Evolutionary conservation across 2,113 vertebrate genomes (phyloP).

Genomic region (Bagarius yarrelli): DNA sequence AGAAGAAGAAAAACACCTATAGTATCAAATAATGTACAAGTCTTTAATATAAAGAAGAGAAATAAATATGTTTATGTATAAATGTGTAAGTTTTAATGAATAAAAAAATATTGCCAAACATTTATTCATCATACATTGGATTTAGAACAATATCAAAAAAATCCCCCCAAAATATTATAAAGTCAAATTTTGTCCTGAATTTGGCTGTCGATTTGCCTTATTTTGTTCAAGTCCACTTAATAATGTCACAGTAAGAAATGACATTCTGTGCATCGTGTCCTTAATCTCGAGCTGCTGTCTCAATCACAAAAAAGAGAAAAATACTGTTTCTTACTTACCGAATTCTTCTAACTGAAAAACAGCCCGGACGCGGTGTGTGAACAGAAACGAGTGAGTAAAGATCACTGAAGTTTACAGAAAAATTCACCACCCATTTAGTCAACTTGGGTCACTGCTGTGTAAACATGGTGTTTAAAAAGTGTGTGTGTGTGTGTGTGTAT

Average conservation of each 20-base stretch:
- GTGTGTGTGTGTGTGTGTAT: no score
- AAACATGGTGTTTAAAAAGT: conserved; percentile 2
- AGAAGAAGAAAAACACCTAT: background rate
- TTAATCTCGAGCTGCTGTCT: background rate
- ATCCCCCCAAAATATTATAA: background rate
- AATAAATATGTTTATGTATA: background rate
- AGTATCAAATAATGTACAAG: background rate
- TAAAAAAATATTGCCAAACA: background rate
- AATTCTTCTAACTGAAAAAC: background rate
- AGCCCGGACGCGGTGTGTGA: background rate
- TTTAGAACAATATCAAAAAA: background rate
- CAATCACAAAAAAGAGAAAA: background rate
- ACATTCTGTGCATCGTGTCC: background rate
- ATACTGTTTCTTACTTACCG: background rate
- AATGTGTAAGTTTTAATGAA: background rate
- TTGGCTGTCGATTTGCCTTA: background rate
- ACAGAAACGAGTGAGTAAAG: background rate
- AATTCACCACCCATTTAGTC: conserved; percentile 33
- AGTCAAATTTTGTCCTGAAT: background rate
- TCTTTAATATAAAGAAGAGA: background rate
- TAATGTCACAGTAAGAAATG: no score
- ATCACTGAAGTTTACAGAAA: background rate
- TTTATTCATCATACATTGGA: background rate
- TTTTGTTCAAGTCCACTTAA: background rate
- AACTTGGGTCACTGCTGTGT: conserved; percentile 6